phyloP scores from a whole-genome alignment of 2,113 vertebrate species.

The Rhea americana region DNA sequence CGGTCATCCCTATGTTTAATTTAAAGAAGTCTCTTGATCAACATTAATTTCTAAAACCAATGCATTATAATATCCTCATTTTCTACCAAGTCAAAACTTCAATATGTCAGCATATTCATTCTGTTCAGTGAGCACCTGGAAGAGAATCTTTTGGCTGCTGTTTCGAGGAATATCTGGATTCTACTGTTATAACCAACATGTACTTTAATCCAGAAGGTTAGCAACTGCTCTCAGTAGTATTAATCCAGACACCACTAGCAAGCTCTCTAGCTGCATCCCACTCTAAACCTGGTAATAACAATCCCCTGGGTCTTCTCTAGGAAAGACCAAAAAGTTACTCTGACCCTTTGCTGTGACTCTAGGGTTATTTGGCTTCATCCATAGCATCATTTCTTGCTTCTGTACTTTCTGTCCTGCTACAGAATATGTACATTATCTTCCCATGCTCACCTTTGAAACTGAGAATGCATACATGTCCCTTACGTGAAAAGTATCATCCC shows the following conservation, averaged over 20 bases:
- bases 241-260: background rate
- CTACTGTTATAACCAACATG: background rate
- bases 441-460: background rate
- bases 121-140: background rate
- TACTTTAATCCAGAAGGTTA: background rate
- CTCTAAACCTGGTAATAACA: background rate
- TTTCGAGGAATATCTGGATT: background rate
- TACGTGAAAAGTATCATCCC: background rate
- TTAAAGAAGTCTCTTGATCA: background rate
- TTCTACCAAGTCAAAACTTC: background rate
- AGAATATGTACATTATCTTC: background rate
- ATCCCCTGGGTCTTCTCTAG: background rate
- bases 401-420: background rate
- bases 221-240: background rate
- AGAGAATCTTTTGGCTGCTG: background rate
- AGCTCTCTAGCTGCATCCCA: background rate
- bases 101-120: background rate
- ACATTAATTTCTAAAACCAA: background rate
- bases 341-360: background rate
- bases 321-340: background rate
- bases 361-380: background rate
- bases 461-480: background rate
- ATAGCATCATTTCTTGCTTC: background rate
- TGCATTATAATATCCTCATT: background rate
- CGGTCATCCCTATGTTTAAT: background rate